Evolutionary conservation across 2,888 invertebrate species (phyloP).

Genomic region (Epinotia ramella): DNA sequence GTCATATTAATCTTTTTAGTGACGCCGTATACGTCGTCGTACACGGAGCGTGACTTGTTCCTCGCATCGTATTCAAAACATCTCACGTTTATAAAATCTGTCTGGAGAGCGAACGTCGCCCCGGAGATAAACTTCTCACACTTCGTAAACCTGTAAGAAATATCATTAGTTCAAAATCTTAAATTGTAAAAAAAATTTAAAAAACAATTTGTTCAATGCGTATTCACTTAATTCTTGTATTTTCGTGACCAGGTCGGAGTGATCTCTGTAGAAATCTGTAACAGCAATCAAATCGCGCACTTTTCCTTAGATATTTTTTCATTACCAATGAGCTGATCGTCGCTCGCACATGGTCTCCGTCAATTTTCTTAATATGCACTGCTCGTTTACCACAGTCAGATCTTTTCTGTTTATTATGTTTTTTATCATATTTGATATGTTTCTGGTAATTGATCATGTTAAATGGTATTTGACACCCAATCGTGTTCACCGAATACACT

Average conservation of each 20-base stretch:
- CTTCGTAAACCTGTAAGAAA: conserved; percentile 62
- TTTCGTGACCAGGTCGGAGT: conserved; percentile 48
- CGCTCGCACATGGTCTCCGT: conserved; percentile 58
- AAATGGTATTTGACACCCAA: conserved; percentile 72
- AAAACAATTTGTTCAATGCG: conserved; percentile 22
- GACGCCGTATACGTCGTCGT: conserved; percentile 76
- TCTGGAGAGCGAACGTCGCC: conserved; percentile 59
- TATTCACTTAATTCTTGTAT: conserved; percentile 55
- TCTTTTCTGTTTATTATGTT: conserved; percentile 42
- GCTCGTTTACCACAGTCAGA: conserved; percentile 66
- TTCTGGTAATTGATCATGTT: conserved; percentile 59
- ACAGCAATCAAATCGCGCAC: conserved; percentile 65
- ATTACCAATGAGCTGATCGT: conserved; percentile 60
- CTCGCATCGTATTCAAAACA: conserved; percentile 63
- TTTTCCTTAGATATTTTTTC: conserved; percentile 59
- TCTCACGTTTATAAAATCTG: conserved; percentile 71
- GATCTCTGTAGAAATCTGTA: conserved; percentile 62
- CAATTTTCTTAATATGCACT: conserved; percentile 65
- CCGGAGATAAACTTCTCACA: conserved; percentile 64
- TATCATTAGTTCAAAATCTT: not conserved
- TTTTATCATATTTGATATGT: conserved; percentile 49
- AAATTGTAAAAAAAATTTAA: conserved; percentile 28
- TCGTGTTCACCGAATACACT: conserved; percentile 65
- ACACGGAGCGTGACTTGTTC: conserved; percentile 62
- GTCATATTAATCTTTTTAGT: conserved; percentile 75